Evolutionary conservation across 2,113 vertebrate genomes (phyloP).

Genomic region (Hippocampus comes): DNA sequence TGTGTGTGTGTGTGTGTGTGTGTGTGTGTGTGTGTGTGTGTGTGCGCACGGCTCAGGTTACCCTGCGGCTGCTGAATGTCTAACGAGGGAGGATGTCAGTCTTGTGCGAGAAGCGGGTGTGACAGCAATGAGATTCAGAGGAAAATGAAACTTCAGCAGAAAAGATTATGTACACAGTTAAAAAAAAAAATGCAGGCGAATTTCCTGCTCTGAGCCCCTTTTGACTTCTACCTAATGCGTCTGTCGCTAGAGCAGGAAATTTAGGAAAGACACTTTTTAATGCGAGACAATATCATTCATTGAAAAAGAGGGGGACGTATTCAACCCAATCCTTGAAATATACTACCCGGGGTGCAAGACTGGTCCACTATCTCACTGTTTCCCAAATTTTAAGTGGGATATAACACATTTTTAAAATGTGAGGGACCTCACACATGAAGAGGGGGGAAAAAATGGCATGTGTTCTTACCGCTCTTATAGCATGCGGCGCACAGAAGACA

Average conservation of each 20-base stretch:
- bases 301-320: background rate
- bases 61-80: constrained; percentile 64
- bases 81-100: constrained; percentile 63
- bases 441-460: background rate
- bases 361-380: background rate
- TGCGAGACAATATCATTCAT: background rate
- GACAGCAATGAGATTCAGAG: constrained; percentile 64
- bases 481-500: too few relatives aligned
- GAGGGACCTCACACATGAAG: background rate
- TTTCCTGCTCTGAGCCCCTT: constrained; percentile 7
- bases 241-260: constrained; percentile 15
- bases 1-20: background rate
- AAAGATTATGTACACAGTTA: constrained; percentile 39
- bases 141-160: constrained; percentile 59
- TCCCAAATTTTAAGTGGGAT: background rate
- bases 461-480: too few relatives aligned
- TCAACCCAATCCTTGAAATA: background rate
- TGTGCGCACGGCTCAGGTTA: constrained; percentile 46
- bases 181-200: constrained; percentile 5
- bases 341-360: background rate
- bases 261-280: background rate
- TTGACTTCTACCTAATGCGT: background rate
- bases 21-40: background rate
- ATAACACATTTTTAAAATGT: background rate
- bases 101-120: constrained; percentile 51